These are phyloP conservation scores for Oncorhynchus clarkii DNA, from an alignment of 2,113 vertebrate species.

Conservation along the genomic window DNA sequence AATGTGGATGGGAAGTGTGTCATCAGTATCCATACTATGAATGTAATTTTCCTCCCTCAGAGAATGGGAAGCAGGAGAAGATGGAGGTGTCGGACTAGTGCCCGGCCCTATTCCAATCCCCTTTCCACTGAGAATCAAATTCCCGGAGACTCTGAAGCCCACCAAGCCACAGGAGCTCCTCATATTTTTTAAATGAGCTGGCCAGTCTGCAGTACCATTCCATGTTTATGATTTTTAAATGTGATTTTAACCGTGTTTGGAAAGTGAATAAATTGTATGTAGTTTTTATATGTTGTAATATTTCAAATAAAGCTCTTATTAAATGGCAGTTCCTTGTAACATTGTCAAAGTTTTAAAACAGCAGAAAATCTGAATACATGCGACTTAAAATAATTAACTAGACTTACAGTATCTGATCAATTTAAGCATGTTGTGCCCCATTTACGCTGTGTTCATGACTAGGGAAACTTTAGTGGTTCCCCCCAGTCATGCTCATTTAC, in stretches of 20 bases:
- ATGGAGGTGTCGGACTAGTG: slow-evolving; percentile 73
- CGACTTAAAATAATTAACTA: too few species aligned
- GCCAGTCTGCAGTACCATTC: slow-evolving; percentile 70
- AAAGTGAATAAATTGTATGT: slow-evolving; percentile 83
- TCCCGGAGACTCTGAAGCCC: slow-evolving; percentile 26
- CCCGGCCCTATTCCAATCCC: neutral
- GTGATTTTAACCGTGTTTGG: slow-evolving; percentile 81
- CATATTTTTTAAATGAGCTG: slow-evolving; percentile 36
- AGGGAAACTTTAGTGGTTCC: too few species aligned
- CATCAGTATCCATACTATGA: neutral
- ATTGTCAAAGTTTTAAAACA: too few species aligned
- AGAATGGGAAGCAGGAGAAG: slow-evolving; percentile 75
- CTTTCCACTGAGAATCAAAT: slow-evolving; percentile 19
- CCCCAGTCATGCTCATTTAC: too few species aligned
- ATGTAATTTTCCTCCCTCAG: slow-evolving; percentile 46
- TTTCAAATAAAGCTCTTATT: slow-evolving; percentile 95
- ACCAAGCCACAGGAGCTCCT: neutral
- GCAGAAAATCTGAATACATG: too few species aligned
- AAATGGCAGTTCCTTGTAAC: slow-evolving; percentile 38
- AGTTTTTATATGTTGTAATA: slow-evolving; percentile 99
- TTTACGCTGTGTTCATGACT: too few species aligned
- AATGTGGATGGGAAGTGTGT: neutral
- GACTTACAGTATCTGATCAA: too few species aligned
- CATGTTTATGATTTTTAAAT: slow-evolving; percentile 62
- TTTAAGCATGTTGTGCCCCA: too few species aligned